Evolutionary conservation across 2,113 vertebrate genomes (phyloP).

Genomic region (Mirza zaza): DNA sequence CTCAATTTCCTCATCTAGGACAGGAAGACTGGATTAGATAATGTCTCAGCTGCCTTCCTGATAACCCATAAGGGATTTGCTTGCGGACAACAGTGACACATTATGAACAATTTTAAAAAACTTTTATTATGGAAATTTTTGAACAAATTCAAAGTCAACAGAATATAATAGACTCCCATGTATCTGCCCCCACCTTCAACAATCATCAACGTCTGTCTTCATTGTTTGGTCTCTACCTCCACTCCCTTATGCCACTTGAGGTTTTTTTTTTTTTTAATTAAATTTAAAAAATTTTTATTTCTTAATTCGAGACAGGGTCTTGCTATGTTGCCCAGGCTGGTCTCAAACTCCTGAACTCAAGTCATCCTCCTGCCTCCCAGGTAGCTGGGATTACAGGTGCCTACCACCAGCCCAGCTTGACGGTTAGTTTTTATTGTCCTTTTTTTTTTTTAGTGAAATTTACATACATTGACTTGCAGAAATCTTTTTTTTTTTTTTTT

Average conservation of each 20-base stretch:
- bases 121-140: background rate
- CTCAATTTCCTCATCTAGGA: slow-evolving; percentile 36
- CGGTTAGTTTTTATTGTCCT: background rate
- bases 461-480: background rate
- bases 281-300: too few species aligned
- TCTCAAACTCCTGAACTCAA: background rate
- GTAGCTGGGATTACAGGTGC: background rate
- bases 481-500: too few species aligned
- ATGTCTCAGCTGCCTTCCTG: background rate
- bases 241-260: rapidly evolving
- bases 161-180: background rate
- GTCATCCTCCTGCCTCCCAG: background rate
- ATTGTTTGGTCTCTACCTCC: background rate
- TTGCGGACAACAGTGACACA: background rate
- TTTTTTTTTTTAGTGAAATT: background rate
- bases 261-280: background rate
- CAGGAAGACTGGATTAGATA: slow-evolving; percentile 63
- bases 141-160: background rate
- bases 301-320: too few species aligned
- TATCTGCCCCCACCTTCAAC: background rate
- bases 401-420: background rate
- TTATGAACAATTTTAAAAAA: background rate
- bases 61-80: slow-evolving; percentile 21
- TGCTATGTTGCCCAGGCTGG: background rate
- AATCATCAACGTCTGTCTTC: background rate